Evolutionary conservation across 2,113 vertebrate genomes (phyloP).

Genomic region (western clawed frog (Xenopus tropicalis)): UCB_Xtro_10.0 CM004446.2:126742001-126742500

Average conservation of each 20-base stretch:
- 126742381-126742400: too few species aligned
- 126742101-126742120: background rate
- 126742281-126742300: too few species aligned
- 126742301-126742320: too few species aligned
- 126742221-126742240: too few species aligned
- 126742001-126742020: slow-evolving; percentile 21
- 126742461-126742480: slow-evolving; percentile 26
- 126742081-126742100: background rate
- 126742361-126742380: background rate
- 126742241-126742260: too few species aligned
- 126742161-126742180: too few species aligned
- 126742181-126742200: too few species aligned
- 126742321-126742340: background rate
- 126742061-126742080: background rate
- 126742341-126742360: background rate
- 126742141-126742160: background rate
- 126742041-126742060: background rate
- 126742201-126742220: too few species aligned
- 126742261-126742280: too few species aligned
- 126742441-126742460: background rate
- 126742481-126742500: slow-evolving; percentile 24
- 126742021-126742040: slow-evolving; percentile 32
- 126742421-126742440: background rate
- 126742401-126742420: background rate
- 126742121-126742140: background rate